Percentiles rank a stretch among this genome's conserved stretches.
These are phyloP conservation scores for Embiotoca jacksoni DNA, from an alignment of 2,113 vertebrate genomes.

Conservation along the genomic window DNA sequence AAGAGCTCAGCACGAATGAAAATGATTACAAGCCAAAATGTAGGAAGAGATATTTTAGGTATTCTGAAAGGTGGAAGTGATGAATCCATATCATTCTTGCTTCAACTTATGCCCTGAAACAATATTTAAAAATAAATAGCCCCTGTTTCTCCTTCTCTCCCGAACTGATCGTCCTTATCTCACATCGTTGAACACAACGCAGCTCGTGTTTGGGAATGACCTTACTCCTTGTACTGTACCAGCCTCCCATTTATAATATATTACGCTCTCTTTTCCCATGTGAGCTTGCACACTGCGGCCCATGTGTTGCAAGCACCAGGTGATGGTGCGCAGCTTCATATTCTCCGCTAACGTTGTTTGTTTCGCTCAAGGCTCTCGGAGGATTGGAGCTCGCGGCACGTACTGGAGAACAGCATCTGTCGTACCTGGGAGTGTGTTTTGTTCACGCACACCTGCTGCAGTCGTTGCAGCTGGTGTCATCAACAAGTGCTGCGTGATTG, in stretches of 20 bases:
- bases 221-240: conserved; percentile 45
- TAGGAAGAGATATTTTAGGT: neutral
- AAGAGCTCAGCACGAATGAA: neutral
- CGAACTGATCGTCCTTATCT: conserved; percentile 11
- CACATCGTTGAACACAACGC: conserved; percentile 39
- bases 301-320: conserved; percentile 36
- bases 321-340: conserved; percentile 20
- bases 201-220: conserved; percentile 45
- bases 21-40: neutral
- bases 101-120: neutral
- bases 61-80: neutral
- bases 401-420: conserved; percentile 41
- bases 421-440: conserved; percentile 26
- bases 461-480: conserved; percentile 27
- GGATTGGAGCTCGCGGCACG: conserved; percentile 21
- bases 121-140: neutral
- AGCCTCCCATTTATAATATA: conserved; percentile 39
- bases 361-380: conserved; percentile 26
- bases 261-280: conserved; percentile 43
- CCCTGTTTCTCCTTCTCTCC: neutral
- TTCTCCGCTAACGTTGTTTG: conserved; percentile 36
- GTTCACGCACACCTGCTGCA: conserved; percentile 32
- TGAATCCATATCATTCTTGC: neutral
- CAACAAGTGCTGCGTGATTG: conserved; percentile 40
- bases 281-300: conserved; percentile 22